phyloP scores from a whole-genome alignment of 2,797 vertebrate genomes.

The Paedocypris micromegethes region DNA sequence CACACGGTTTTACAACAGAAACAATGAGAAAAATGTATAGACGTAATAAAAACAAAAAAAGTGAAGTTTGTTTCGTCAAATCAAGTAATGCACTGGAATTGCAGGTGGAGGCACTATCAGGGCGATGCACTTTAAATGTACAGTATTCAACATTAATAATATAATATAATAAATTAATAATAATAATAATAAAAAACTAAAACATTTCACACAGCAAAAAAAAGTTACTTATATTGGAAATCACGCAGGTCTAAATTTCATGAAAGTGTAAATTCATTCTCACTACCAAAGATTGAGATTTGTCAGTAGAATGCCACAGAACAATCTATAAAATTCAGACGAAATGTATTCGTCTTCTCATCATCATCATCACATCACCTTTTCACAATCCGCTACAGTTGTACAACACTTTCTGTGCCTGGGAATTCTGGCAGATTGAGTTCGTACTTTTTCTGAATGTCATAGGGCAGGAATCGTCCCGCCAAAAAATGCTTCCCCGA shows the following conservation, averaged over 20 bases:
- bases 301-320: conserved; percentile 58
- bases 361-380: conserved; percentile 44
- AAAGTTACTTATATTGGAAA: not conserved
- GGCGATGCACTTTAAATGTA: conserved; percentile 32
- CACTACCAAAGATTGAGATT: conserved; percentile 34
- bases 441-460: conserved; percentile 89
- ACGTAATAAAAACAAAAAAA: too few species aligned
- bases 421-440: conserved; percentile 83
- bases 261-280: not conserved
- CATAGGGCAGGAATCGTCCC: conserved; percentile 87
- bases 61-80: conserved; percentile 18
- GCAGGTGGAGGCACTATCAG: conserved; percentile 26
- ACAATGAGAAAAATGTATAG: too few species aligned
- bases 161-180: too few species aligned
- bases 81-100: conserved; percentile 9
- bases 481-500: conserved; percentile 89
- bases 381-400: conserved; percentile 68
- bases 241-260: not conserved
- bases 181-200: not conserved
- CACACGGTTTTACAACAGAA: too few species aligned
- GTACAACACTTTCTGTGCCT: conserved; percentile 85
- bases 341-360: conserved; percentile 49
- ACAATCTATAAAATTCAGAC: conserved; percentile 72
- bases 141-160: conserved; percentile 8
- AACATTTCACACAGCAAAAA: not conserved